These are phyloP conservation scores for Drosophila nasuta DNA, from an alignment of 1,140 invertebrate species.

Conservation along the genomic window DNA sequence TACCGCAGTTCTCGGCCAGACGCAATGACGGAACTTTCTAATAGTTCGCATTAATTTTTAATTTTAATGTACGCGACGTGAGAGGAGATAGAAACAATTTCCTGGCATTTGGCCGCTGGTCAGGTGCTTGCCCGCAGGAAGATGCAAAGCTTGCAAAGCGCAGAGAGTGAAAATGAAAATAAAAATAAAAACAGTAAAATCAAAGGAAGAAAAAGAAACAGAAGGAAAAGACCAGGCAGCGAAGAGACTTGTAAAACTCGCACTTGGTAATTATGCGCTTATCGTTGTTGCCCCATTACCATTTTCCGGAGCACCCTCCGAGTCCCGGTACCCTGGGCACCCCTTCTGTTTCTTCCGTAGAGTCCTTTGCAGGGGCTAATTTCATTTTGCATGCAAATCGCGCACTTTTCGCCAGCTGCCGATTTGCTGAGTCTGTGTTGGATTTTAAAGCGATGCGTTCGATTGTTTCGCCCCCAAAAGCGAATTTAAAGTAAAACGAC, in stretches of 20 bases:
- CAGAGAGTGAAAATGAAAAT: conserved; percentile 3
- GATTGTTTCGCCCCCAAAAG: conserved; percentile 49
- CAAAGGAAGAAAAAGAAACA: conserved; percentile 8
- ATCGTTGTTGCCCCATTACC: conserved; percentile 63
- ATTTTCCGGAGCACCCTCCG: not conserved
- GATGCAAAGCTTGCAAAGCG: conserved; percentile 15
- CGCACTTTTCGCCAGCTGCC: conserved; percentile 66
- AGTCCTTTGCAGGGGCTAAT: conserved; percentile 53
- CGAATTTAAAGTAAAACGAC: conserved; percentile 32
- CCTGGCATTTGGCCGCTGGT: conserved; percentile 17
- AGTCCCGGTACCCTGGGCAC: not conserved
- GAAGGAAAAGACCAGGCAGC: conserved; percentile 3
- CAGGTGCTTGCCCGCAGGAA: conserved; percentile 23
- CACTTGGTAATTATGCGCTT: conserved; percentile 73
- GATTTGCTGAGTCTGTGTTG: conserved; percentile 38
- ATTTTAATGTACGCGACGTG: conserved; percentile 44
- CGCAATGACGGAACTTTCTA: conserved; percentile 33
- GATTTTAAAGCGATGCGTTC: conserved; percentile 54
- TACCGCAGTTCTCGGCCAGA: conserved; percentile 20
- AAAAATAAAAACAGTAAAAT: conserved; percentile 32
- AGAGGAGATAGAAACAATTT: conserved; percentile 30
- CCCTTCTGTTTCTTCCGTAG: not conserved
- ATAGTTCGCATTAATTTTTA: conserved; percentile 68
- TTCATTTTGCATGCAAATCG: conserved; percentile 79
- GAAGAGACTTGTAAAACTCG: conserved; percentile 40